Evolutionary conservation across 2,888 invertebrate genomes (phyloP), one percentile per base, ranked within the genome.

Genomic region (Drepanosiphum platanoidis): DNA sequence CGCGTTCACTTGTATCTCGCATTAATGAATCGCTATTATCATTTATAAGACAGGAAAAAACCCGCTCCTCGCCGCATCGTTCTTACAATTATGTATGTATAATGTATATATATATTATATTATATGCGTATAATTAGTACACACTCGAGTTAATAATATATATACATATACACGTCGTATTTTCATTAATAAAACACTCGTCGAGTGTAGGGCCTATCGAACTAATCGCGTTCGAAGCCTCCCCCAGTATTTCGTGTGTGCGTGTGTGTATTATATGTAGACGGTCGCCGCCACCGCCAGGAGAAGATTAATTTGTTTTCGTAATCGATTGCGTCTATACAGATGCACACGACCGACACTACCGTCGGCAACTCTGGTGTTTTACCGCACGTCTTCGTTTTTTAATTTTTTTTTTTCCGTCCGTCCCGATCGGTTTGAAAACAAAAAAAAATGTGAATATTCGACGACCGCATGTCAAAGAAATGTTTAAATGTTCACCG

Each of bases 261-360:
- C 11, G 78, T 66, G 42, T 71, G n/a, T 42, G 27, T 46, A 7
- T 52, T 46, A 42, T 32, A n/a, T n/a, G n/a, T n/a, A 71, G 61
- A 74, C 83, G 42, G 83, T 66, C 70, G 58, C 68, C 52, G 3
- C 3, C 61, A 18, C 64, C 52, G 36, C 22, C 78, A 30, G 36
- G 71, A 82, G 72, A 84, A 84, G 84, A 84, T 84, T 84, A 84
- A 84, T 84, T 75, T 84, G 77, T 84, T 84, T 84, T 77, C 68
- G 68, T 75, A 84, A 84, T 84, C 84, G 84, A 84, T 83, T 71
- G 32, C 83, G 52, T 82, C 72, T 74, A 34, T 61, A 80, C 32
- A 39, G 9, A n/a, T n/a, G 46, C 11, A 18, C 34, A 11, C 80
- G 34, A 32, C 36, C 52, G 61, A 15, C 58, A 58, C 64, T 11